Base-by-base conservation (phyloP, 2,113 vertebrate genomes). In the Haemorhous mexicanus region DNA sequence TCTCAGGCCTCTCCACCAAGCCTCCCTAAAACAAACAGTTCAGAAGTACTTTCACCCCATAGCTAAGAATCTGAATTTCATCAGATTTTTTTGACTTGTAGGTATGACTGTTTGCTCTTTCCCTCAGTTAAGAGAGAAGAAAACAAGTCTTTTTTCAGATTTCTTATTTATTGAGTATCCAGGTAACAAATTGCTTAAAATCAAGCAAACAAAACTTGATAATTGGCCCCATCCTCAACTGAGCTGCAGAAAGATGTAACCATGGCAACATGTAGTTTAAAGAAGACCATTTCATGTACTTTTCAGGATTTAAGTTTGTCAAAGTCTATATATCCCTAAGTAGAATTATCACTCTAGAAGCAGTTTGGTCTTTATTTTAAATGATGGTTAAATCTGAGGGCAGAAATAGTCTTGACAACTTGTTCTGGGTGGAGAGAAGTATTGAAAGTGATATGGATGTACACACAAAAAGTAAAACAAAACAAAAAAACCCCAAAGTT, bases 151-250 rank as follows among this genome's bases (percentile, higher is more conserved):
- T 94, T 91, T 77, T 86, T 79, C 74, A 74, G 78, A 95, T 96
- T 97, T 97, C 94, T 96, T 98, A 97, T 98, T 98, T 98, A 90
- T 97, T 97, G 94, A 97, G 98, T 98, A 98, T 98, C 98, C 97
- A 98, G 97, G 98, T 98, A 98, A 98, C 98, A 98, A 98, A 98
- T 96, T 97, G 98, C 97, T 98, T 98, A 98, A 98, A 98, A 97
- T 97, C 95, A 96, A 97, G 97, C 91, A 98, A 98, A 98, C 96
- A 97, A 98, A 98, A 98, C 97, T 97, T 98, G 97, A 96, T 98
- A 98, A 98, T 98, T 98, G 96, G 96, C 95, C 97, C 95, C 96
- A 97, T 98, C 96, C 96, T 96, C 90, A 96, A 97, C 96, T 97
- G 95, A 98, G 97, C 96, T 41, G 41, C 94, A 91, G 94, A 97